phyloP scores from a whole-genome alignment of 2,797 vertebrate genomes.

The Erpetoichthys calabaricus region DNA sequence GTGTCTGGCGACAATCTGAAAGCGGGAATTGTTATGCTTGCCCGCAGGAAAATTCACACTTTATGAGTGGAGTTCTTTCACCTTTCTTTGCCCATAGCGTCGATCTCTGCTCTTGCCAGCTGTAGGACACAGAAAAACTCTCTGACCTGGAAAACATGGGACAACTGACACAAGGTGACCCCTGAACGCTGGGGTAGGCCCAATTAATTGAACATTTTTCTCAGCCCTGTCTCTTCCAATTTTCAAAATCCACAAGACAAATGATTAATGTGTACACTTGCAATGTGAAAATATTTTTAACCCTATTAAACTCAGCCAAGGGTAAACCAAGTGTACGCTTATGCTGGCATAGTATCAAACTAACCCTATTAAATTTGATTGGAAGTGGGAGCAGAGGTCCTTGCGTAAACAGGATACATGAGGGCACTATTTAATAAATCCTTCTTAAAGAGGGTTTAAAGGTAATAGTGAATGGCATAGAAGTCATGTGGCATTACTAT shows the following conservation, averaged over 20 bases:
- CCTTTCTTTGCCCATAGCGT: constrained; percentile 51
- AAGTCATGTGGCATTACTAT: constrained; percentile 34
- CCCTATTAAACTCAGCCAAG: constrained; percentile 95
- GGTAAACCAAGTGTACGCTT: constrained; percentile 89
- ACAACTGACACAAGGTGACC: constrained; percentile 71
- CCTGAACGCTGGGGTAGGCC: constrained; percentile 60
- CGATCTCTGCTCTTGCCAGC: constrained; percentile 48
- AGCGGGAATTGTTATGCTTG: constrained; percentile 45
- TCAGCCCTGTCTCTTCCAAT: constrained; percentile 83
- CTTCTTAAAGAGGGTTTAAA: constrained; percentile 50
- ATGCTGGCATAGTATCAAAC: constrained; percentile 89
- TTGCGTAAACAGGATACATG: constrained; percentile 71
- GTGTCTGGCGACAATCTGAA: constrained; percentile 53
- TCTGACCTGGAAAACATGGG: constrained; percentile 70
- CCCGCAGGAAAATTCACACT: constrained; percentile 55
- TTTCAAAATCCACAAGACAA: constrained; percentile 88
- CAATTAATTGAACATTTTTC: constrained; percentile 88
- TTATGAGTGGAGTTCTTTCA: constrained; percentile 62
- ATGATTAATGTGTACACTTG: constrained; percentile 84
- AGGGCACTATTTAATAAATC: constrained; percentile 85
- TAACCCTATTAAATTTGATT: constrained; percentile 93
- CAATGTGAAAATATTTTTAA: constrained; percentile 94
- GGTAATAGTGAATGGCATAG: constrained; percentile 51
- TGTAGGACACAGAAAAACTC: constrained; percentile 57
- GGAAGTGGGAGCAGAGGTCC: constrained; percentile 65